phyloP scores from a whole-genome alignment of 2,113 vertebrate genomes.

The Vulpes lagopus region DNA sequence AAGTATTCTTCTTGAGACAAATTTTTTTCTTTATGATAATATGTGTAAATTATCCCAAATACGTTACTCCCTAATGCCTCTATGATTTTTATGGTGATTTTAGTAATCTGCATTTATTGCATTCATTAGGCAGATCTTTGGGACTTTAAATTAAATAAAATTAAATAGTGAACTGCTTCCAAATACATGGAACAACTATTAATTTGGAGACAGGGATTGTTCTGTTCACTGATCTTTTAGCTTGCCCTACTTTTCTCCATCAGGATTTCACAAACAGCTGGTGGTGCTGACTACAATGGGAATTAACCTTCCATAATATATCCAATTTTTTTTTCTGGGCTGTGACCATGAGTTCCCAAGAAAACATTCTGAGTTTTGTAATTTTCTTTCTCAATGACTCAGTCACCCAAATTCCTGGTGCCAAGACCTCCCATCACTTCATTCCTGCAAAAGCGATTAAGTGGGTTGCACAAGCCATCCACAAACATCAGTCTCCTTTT shows the following conservation, averaged over 20 bases:
- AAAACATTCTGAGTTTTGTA: neutral
- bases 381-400: slow-evolving; percentile 60
- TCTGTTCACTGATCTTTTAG: slow-evolving; percentile 64
- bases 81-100: slow-evolving; percentile 40
- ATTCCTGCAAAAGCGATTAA: slow-evolving; percentile 15
- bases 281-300: slow-evolving; percentile 55
- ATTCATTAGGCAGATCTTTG: slow-evolving; percentile 50
- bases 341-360: neutral
- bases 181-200: slow-evolving; percentile 56
- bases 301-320: slow-evolving; percentile 76
- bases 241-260: slow-evolving; percentile 81
- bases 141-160: slow-evolving; percentile 61
- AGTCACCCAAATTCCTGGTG: neutral
- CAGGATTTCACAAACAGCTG: slow-evolving; percentile 80
- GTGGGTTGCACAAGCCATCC: neutral
- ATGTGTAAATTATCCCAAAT: slow-evolving; percentile 56
- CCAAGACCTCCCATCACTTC: neutral
- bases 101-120: neutral
- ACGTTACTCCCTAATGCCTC: neutral
- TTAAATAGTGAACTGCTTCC: slow-evolving; percentile 26
- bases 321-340: slow-evolving; percentile 62
- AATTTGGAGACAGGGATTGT: slow-evolving; percentile 43
- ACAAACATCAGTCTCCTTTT: neutral
- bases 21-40: slow-evolving; percentile 47
- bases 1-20: neutral